Evolutionary conservation across 92 coral and sea anemone species (phyloP), one percentile per base, ranked within the genome.

Genomic region (Umimayanthus kanabou): DNA sequence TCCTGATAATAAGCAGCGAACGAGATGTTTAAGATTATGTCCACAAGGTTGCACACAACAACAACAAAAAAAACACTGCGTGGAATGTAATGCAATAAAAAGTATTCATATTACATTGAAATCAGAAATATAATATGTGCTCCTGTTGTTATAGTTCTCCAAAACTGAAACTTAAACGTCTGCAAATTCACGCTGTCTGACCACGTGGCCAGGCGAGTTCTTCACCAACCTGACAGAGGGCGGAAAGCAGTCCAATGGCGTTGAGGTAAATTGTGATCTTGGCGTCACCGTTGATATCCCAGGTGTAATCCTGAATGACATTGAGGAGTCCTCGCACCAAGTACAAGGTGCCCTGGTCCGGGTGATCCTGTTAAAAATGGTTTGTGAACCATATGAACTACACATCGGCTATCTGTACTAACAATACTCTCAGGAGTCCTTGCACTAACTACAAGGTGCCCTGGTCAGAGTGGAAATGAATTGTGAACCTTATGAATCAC

Each of bases 331-430:
- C 98, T 39, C 99, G 94, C 39, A 93, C 93, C 29, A 97, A 88
- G 82, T 97, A 92, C 92, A 97, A 55, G 20, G 95, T 98, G 9
- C 99, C 99, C 69, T 95, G 98, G 72, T 97, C 99, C 0, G 99
- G 99, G 28, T 95, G 93, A 75, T 97, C 99, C 99, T 97, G 82
- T 4, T 6, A 57, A 3, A 70, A 33, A 30, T 4, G 25, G 55
- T 5, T 15, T 20, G 47, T 75, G 25, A 75, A 39, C 7, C 79
- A 5, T 40, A 71, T 20, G 14, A 71, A 71, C 76, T 28, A 28
- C 40, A 15, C 43, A 3, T 20, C 65, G 15, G 50, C 4, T 14
- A 9, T 55, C 20, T 20, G 65, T 57, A 4, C 4, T 57, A 2
- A 57, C 4, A 57, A 20, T 15, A 95, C 96, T 88, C 95, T 92